phyloP scores from a whole-genome alignment of 2,888 invertebrate genomes.

The Chrysina gloriosa region DNA sequence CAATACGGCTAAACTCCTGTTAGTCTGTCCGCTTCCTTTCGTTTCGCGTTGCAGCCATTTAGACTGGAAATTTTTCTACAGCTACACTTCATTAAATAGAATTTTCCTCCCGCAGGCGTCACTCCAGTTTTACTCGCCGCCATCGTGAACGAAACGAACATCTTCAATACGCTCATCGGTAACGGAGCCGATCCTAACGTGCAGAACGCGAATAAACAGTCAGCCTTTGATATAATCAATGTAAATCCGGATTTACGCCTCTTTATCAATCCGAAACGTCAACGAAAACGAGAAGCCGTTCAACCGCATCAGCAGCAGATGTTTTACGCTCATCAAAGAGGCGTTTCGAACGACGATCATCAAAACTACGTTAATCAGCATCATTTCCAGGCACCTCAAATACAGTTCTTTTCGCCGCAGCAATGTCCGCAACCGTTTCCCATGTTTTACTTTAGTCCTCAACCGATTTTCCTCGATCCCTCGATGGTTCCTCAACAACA shows the following conservation, averaged over 20 bases:
- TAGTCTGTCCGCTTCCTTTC: no score
- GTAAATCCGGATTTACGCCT: not conserved
- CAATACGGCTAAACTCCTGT: no score
- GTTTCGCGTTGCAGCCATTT: no score
- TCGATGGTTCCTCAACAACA: no score
- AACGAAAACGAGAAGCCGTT: no score
- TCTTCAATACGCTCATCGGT: conserved; percentile 51
- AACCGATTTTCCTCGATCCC: conserved; percentile 8
- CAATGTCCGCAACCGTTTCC: not conserved
- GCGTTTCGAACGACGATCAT: not conserved
- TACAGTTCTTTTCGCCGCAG: not conserved
- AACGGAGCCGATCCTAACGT: conserved; percentile 52
- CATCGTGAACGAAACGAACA: conserved; percentile 53
- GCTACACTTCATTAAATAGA: no score
- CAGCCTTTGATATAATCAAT: conserved; percentile 52
- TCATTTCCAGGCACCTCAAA: not conserved
- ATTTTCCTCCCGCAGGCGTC: conserved; percentile 56
- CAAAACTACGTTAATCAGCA: conserved; percentile 7
- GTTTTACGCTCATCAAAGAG: not conserved
- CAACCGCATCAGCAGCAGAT: no score
- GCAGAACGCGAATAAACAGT: conserved; percentile 52
- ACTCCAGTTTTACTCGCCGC: conserved; percentile 61
- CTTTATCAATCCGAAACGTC: no score
- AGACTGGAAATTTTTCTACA: no score
- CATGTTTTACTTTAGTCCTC: conserved; percentile 18